Conservation (phyloP, 2,113 vertebrate genomes). For the Calyptommatus sinebrachiatus region DNA sequence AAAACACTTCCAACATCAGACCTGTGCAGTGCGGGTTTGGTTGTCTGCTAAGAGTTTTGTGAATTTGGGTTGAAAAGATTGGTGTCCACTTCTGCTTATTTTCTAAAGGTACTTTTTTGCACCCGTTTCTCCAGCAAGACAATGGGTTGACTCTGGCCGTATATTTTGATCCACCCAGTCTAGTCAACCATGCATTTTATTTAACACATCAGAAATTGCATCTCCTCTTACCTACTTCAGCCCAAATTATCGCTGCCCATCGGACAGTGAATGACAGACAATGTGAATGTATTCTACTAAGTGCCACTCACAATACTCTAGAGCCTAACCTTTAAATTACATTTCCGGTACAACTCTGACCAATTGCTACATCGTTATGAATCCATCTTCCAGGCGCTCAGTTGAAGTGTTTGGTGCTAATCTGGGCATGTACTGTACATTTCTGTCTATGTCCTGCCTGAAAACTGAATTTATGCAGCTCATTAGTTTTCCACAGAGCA, state of each 20-base stretch:
- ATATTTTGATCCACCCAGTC: not conserved
- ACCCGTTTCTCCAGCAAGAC: not conserved
- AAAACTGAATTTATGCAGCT: too few relatives aligned
- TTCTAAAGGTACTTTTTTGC: not conserved
- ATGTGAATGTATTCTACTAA: not conserved
- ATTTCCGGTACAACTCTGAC: not conserved
- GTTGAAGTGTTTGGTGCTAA: not conserved
- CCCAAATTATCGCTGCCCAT: not conserved
- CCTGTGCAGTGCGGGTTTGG: not conserved
- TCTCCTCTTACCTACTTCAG: not conserved
- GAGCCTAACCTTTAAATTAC: not conserved
- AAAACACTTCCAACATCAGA: rapidly evolving
- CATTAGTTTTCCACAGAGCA: too few relatives aligned
- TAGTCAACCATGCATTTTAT: conserved; percentile 6
- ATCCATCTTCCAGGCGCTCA: not conserved
- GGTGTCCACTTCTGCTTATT: not conserved
- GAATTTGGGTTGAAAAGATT: not conserved
- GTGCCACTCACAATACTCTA: not conserved
- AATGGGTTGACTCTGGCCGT: not conserved
- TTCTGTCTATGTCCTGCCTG: not conserved
- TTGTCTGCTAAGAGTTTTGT: not conserved
- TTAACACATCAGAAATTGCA: not conserved
- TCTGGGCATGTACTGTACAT: not conserved
- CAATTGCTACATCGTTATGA: not conserved
- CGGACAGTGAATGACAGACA: conserved; percentile 13